Evolutionary conservation across 2,888 invertebrate species (phyloP).

Genomic region (Diabrotica balteata): DNA sequence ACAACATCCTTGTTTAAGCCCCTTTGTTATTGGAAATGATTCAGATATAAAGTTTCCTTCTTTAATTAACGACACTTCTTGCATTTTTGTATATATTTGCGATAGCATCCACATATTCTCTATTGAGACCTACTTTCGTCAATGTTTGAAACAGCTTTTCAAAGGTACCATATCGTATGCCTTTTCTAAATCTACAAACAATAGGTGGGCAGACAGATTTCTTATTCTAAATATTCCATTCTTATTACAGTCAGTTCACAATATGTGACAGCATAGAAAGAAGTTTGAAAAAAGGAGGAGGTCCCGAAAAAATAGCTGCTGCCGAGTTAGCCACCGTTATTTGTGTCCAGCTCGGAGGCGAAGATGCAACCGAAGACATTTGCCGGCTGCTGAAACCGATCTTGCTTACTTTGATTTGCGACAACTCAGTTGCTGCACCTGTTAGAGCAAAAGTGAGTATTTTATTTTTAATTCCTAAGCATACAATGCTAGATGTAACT

Average conservation of each 20-base stretch:
- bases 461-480: not conserved
- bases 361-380: constrained; percentile 71
- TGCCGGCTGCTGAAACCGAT: constrained; percentile 76
- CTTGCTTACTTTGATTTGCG: constrained; percentile 74
- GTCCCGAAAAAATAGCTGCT: constrained; percentile 82
- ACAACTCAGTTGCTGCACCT: constrained; percentile 76
- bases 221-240: not conserved
- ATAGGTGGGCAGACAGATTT: no score
- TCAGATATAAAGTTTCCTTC: no score
- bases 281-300: constrained; percentile 82
- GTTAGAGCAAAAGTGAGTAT: constrained; percentile 76
- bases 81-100: no score
- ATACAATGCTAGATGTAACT: no score
- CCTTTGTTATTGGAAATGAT: no score
- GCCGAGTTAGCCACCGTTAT: constrained; percentile 82
- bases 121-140: no score
- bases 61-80: no score
- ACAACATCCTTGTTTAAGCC: no score
- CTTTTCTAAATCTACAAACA: no score
- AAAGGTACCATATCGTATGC: no score
- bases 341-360: constrained; percentile 81
- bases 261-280: constrained; percentile 83
- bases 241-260: constrained; percentile 66
- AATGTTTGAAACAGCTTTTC: no score
- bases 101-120: no score